These are phyloP conservation scores for Esox lucius DNA, from an alignment of 2,797 vertebrate species.

Conservation along the genomic window DNA sequence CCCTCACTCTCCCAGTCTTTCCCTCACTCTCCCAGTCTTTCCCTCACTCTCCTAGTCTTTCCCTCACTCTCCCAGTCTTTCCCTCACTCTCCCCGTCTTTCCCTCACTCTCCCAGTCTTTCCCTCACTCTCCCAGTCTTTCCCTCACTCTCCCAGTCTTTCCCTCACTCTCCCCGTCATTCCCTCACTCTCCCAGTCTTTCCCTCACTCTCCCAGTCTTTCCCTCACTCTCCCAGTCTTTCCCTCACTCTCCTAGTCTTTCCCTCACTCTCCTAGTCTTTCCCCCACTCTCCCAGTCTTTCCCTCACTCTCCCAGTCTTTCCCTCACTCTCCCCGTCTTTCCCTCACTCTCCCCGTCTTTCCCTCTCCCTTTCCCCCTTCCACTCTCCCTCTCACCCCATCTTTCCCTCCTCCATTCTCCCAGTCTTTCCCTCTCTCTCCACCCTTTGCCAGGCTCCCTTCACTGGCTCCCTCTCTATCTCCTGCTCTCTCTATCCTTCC, in stretches of 20 bases:
- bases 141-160: neutral
- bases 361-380: neutral
- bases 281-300: too few relatives aligned
- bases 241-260: neutral
- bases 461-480: slow-evolving; percentile 6
- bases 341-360: neutral
- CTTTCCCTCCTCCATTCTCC: neutral
- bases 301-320: too few relatives aligned
- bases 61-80: neutral
- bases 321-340: too few relatives aligned
- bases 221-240: neutral
- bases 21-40: too few relatives aligned
- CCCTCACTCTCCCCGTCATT: neutral
- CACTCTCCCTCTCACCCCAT: slow-evolving; percentile 7
- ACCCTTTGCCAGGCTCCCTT: too few relatives aligned
- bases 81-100: slow-evolving; percentile 4
- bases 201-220: neutral
- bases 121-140: neutral
- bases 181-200: slow-evolving; percentile 10
- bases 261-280: neutral
- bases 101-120: neutral
- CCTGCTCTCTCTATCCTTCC: slow-evolving; percentile 25
- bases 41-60: neutral
- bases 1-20: slow-evolving; percentile 6
- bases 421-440: too few relatives aligned